phyloP scores from a whole-genome alignment of 1,140 invertebrate genomes.

The Nasonia vitripennis region DNA sequence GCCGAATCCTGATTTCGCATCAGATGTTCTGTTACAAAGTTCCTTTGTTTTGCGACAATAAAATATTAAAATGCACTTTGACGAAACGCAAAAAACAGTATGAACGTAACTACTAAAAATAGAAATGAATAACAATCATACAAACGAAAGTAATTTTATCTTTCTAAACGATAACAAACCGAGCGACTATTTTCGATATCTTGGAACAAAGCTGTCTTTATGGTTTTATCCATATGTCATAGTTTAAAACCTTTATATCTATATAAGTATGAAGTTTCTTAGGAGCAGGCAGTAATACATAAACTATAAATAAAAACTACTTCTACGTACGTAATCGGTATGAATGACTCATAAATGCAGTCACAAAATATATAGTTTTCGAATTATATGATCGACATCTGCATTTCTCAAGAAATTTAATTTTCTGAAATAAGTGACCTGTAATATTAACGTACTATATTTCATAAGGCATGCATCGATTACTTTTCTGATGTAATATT shows the following conservation, averaged over 20 bases:
- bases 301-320: background rate
- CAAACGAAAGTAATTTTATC: too few species aligned
- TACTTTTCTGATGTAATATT: background rate
- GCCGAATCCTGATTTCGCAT: background rate
- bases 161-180: too few species aligned
- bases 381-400: background rate
- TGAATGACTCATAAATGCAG: background rate
- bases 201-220: too few species aligned
- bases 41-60: background rate
- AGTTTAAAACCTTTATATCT: background rate
- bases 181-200: too few species aligned
- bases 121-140: too few species aligned
- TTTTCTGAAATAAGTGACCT: background rate
- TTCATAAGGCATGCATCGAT: too few species aligned
- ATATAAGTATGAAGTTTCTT: background rate
- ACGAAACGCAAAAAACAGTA: background rate
- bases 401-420: too few species aligned
- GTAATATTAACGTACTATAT: background rate
- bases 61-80: background rate
- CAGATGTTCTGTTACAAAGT: background rate
- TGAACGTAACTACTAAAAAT: too few species aligned
- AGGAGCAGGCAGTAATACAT: background rate
- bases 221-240: too few species aligned
- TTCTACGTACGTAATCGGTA: background rate
- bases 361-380: background rate